Evolutionary conservation across 1,140 invertebrate species (phyloP), one percentile per base, ranked within the genome.

Genomic region (Rhynchophorus ferrugineus): DNA sequence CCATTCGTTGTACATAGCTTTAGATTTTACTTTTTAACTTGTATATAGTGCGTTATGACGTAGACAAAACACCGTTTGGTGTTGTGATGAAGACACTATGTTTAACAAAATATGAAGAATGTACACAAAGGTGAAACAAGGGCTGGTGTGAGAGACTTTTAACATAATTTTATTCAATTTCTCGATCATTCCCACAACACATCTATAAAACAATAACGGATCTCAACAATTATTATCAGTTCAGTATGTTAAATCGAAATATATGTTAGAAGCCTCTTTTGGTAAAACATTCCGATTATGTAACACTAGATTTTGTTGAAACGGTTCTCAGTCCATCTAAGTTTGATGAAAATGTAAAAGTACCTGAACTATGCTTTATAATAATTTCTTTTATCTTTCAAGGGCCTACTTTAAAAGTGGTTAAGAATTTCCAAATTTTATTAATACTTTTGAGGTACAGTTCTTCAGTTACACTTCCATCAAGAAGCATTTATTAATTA

Each of bases 31-130:
- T 42, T 48, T 35, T 54, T 58, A 43, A 47, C 36, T 56, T 64
- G 60, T 64, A 64, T 45, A 64, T 64, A 64, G 41, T 59, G 54
- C 54, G 60, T 60, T 56, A 62, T 64, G 62, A 64, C 58, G 52
- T 61, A 61, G 56, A 60, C 50, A 59, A 54, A 54, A 49, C 57
- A 49, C 56, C 54, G 21, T 55, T 58, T n/a, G 21, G 46, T 58
- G 49, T 63, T 58, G 62, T 62, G 60, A 64, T 64, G 60, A 61
- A 49, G 57, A 57, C 49, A 56, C 21, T 9, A 45, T 17, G 29
- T 44, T 9, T 13, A 34, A 29, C 3, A 22, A 35, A 42, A 49
- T 24, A 18, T 43, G 44, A 47, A 55, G 48, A 52, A 51, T 55
- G 43, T 55, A 48, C 52, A 49, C 49, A 55, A 48, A 50, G 35